phyloP scores from a whole-genome alignment of 92 coral and sea anemone genomes.

The Epizoanthus ramosus region DNA sequence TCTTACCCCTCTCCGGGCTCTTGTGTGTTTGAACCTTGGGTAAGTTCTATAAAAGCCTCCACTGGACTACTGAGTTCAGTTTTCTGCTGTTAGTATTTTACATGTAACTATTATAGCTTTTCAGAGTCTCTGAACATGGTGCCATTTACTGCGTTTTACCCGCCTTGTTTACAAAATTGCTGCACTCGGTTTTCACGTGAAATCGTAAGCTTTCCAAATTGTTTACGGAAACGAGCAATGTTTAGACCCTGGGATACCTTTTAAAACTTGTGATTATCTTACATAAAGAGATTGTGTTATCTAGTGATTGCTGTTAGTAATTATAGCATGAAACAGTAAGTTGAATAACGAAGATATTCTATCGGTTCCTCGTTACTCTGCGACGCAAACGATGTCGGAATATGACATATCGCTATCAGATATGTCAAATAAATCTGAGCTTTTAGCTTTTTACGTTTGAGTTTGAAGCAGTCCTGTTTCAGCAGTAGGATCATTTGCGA shows the following conservation, averaged over 20 bases:
- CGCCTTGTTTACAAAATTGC: conserved; percentile 21
- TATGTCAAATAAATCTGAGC: neutral
- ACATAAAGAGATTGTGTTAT: neutral
- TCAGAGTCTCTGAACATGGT: neutral
- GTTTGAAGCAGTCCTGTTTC: neutral
- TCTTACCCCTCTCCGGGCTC: conserved; percentile 74
- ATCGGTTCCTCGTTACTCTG: neutral
- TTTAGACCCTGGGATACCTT: neutral
- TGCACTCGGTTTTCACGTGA: conserved; percentile 5
- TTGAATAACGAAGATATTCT: too few relatives aligned
- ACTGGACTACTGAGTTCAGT: neutral
- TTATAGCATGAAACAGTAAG: too few relatives aligned
- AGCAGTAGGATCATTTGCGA: neutral
- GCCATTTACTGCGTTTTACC: neutral
- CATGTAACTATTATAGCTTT: neutral
- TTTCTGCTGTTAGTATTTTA: too few relatives aligned
- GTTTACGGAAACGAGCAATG: neutral
- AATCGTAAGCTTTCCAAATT: neutral
- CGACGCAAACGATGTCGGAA: neutral
- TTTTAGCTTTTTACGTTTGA: neutral
- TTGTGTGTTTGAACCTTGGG: conserved; percentile 85
- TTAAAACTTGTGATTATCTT: neutral
- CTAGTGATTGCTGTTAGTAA: neutral
- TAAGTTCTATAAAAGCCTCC: conserved; percentile 42
- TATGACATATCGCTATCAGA: too few relatives aligned